Percentiles rank a stretch among this genome's conserved stretches.
phyloP scores from a whole-genome alignment of 2,888 invertebrate genomes.

The Ceraclea dissimilis region DNA sequence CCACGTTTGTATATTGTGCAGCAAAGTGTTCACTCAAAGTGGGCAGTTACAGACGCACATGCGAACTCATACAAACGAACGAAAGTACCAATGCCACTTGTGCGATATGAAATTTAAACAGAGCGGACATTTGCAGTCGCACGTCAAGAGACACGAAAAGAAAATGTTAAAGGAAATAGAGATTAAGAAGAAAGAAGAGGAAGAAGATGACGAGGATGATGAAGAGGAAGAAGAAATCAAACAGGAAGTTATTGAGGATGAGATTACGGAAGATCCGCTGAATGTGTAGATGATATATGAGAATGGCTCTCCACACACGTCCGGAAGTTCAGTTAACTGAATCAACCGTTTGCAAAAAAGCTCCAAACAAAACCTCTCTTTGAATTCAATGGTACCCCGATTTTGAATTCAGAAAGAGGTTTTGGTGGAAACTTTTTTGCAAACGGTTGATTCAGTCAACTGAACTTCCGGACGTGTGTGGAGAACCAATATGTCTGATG shows the following conservation, averaged over 20 bases:
- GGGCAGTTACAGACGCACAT: slow-evolving; percentile 24
- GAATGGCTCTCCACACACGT: too few species aligned
- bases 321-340: too few species aligned
- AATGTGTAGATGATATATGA: neutral
- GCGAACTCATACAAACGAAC: slow-evolving; percentile 22
- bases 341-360: too few species aligned
- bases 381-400: neutral
- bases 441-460: too few species aligned
- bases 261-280: neutral
- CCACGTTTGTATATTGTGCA: slow-evolving; percentile 19
- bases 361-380: too few species aligned
- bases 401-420: too few species aligned
- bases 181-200: neutral
- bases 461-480: too few species aligned
- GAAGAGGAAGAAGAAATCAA: neutral
- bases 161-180: neutral
- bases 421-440: too few species aligned
- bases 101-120: slow-evolving; percentile 23
- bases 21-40: slow-evolving; percentile 21
- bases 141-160: slow-evolving; percentile 20
- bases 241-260: neutral
- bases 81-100: slow-evolving; percentile 18
- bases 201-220: neutral
- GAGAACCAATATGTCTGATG: too few species aligned
- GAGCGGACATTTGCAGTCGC: slow-evolving; percentile 21